These are phyloP conservation scores for Tichodroma muraria DNA, from an alignment of 2,113 vertebrate species.

Conservation along the genomic window DNA sequence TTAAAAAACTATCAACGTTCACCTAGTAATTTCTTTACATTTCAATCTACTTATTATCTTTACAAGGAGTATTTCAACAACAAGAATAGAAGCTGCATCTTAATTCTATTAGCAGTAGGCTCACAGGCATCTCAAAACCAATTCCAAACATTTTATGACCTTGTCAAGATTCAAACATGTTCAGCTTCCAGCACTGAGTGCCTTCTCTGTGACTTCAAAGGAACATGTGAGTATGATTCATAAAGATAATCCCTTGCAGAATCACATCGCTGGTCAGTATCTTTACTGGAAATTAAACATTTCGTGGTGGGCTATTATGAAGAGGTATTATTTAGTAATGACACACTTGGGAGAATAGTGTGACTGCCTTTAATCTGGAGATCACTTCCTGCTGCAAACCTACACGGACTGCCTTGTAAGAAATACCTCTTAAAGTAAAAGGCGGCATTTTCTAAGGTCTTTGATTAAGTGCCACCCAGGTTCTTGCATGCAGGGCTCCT, in stretches of 20 bases:
- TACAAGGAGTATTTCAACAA: background rate
- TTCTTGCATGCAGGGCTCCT: background rate
- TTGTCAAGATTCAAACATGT: background rate
- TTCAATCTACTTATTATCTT: background rate
- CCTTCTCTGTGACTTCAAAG: background rate
- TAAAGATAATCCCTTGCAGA: background rate
- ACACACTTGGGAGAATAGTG: background rate
- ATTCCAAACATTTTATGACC: background rate
- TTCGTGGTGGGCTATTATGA: background rate
- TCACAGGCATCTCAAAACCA: background rate
- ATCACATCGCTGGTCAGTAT: background rate
- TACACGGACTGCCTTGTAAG: background rate
- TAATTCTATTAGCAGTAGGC: background rate
- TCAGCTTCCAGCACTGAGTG: background rate
- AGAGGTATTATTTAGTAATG: background rate
- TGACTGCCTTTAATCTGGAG: background rate
- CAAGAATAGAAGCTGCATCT: background rate
- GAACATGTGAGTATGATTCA: background rate
- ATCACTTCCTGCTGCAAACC: background rate
- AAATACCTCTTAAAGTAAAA: background rate
- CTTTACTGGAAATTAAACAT: background rate
- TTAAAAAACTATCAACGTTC: background rate
- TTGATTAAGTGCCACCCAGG: background rate
- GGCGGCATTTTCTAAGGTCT: background rate
- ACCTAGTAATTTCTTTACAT: background rate